Evolutionary conservation across 1,140 invertebrate species (phyloP).

Genomic region (Drosophila ironensis): DNA sequence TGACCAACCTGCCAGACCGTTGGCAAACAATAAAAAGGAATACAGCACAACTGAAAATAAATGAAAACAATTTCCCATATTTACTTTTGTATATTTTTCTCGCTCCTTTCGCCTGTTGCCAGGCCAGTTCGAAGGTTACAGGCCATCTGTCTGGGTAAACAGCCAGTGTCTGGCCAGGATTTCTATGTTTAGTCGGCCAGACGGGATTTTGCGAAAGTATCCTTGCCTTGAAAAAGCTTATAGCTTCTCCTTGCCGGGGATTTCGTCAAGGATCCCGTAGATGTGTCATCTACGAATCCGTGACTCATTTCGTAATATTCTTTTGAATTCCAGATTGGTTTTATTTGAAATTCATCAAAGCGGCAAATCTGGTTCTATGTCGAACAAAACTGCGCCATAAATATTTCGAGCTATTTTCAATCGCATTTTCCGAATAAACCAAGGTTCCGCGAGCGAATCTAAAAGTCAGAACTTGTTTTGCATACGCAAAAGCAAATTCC

Average conservation of each 20-base stretch:
- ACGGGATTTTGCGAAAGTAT: neutral
- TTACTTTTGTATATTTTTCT: constrained; percentile 59
- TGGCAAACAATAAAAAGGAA: constrained; percentile 52
- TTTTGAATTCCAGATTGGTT: too few species aligned
- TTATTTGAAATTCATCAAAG: too few species aligned
- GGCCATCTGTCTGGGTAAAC: constrained; percentile 36
- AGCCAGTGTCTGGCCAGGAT: constrained; percentile 43
- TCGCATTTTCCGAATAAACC: constrained; percentile 10
- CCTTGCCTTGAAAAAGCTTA: too few species aligned
- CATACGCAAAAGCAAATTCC: constrained; percentile 38
- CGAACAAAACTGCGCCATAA: constrained; percentile 1
- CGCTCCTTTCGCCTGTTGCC: constrained; percentile 28
- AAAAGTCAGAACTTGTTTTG: constrained; percentile 46
- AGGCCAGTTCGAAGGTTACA: constrained; percentile 59
- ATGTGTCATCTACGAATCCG: too few species aligned
- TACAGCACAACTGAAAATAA: neutral
- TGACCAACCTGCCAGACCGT: constrained; percentile 56
- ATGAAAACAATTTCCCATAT: constrained; percentile 67
- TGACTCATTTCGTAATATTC: too few species aligned
- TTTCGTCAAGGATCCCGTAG: too few species aligned
- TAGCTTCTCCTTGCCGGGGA: too few species aligned
- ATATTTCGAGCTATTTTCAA: constrained; percentile 7
- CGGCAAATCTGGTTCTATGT: too few species aligned
- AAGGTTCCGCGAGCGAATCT: constrained; percentile 31
- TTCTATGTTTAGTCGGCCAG: constrained; percentile 5